A percentile compares a stretch with the other conserved stretches of the same genome.
These are phyloP conservation scores for Colletes collaris DNA, from an alignment of 2,888 invertebrate species.

Conservation along the genomic window DNA sequence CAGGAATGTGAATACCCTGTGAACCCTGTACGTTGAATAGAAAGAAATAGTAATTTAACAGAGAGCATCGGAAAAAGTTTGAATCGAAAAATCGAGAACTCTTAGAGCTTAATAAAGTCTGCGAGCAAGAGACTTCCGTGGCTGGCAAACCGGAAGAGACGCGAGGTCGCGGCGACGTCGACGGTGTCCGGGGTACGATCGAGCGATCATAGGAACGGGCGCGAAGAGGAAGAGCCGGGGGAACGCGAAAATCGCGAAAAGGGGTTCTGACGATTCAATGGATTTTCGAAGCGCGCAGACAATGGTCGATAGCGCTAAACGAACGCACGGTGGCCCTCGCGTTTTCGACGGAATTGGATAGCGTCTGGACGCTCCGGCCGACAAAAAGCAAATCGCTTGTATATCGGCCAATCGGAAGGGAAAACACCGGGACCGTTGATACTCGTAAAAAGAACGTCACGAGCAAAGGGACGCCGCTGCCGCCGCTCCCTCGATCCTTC, in stretches of 20 bases:
- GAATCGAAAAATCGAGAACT: too few species aligned
- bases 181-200: slow-evolving; percentile 23
- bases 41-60: too few species aligned
- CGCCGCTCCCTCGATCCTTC: slow-evolving; percentile 10
- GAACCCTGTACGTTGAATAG: too few species aligned
- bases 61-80: too few species aligned
- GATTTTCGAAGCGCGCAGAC: slow-evolving; percentile 46
- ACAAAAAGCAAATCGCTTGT: slow-evolving; percentile 57
- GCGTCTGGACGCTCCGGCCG: slow-evolving; percentile 49
- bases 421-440: slow-evolving; percentile 34
- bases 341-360: slow-evolving; percentile 60
- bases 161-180: too few species aligned
- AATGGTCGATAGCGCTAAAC: slow-evolving; percentile 43
- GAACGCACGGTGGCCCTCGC: slow-evolving; percentile 28
- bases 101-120: too few species aligned
- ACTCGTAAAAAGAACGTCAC: slow-evolving; percentile 41
- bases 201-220: not conserved
- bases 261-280: slow-evolving; percentile 28
- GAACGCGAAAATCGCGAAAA: not conserved
- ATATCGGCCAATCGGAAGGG: slow-evolving; percentile 42
- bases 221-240: slow-evolving; percentile 7
- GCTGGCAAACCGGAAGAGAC: too few species aligned
- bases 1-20: too few species aligned
- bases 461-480: slow-evolving; percentile 29
- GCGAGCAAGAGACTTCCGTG: too few species aligned